These are phyloP conservation scores for Cyclina sinensis DNA, from an alignment of 1,140 invertebrate genomes.

Conservation along the genomic window DNA sequence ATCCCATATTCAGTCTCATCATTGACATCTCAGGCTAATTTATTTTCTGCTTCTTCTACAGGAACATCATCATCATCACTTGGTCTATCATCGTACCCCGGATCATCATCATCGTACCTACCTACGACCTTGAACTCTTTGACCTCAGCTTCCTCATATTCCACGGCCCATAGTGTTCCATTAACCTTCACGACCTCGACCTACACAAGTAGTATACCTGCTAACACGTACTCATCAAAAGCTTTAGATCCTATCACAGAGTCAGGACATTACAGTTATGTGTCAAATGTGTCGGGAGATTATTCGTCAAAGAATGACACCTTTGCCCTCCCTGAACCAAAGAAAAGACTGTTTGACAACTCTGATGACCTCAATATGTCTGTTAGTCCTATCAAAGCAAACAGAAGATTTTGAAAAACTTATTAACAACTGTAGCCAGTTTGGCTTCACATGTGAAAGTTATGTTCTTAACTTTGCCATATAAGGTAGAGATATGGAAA, in stretches of 20 bases:
- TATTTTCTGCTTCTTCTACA: slow-evolving; percentile 53
- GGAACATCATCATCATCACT: slow-evolving; percentile 55
- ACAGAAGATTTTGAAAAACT: slow-evolving; percentile 63
- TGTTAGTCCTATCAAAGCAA: slow-evolving; percentile 79
- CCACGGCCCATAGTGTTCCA: slow-evolving; percentile 60
- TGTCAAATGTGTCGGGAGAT: slow-evolving; percentile 75
- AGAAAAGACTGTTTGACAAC: slow-evolving; percentile 81
- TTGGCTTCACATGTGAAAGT: too few species aligned
- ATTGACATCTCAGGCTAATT: slow-evolving; percentile 15
- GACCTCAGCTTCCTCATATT: slow-evolving; percentile 57
- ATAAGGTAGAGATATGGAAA: too few species aligned
- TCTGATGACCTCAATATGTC: slow-evolving; percentile 77
- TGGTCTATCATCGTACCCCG: slow-evolving; percentile 30
- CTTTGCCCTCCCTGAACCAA: slow-evolving; percentile 78
- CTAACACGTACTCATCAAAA: slow-evolving; percentile 46
- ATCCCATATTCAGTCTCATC: slow-evolving; percentile 53
- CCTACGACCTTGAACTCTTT: slow-evolving; percentile 52
- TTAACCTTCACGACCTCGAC: slow-evolving; percentile 56
- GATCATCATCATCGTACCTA: slow-evolving; percentile 52
- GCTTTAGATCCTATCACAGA: slow-evolving; percentile 67
- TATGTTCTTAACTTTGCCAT: too few species aligned
- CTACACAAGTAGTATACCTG: slow-evolving; percentile 54
- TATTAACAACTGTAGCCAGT: neutral
- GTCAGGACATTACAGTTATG: slow-evolving; percentile 77
- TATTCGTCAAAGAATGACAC: slow-evolving; percentile 72